A percentile compares a stretch with the other conserved stretches of the same genome.
These are phyloP conservation scores for Eurois occulta DNA, from an alignment of 2,888 invertebrate species.

Conservation along the genomic window DNA sequence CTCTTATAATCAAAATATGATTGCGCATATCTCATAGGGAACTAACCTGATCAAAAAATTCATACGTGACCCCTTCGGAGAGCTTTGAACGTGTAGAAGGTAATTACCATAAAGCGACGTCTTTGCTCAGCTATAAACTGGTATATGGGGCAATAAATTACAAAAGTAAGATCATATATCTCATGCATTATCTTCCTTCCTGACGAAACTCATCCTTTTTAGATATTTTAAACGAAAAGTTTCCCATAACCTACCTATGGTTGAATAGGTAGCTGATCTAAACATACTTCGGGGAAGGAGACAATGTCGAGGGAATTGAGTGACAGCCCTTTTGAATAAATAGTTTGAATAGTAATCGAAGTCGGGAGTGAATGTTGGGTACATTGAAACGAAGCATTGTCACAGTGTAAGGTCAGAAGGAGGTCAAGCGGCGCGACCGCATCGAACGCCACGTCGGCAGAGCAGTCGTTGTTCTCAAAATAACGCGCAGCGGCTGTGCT, in stretches of 20 bases:
- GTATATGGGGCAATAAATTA: conserved; percentile 61
- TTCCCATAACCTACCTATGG: conserved; percentile 8
- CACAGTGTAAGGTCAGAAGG: conserved; percentile 70
- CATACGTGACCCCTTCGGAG: conserved; percentile 58
- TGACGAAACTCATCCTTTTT: conserved; percentile 28
- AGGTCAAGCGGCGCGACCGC: conserved; percentile 76
- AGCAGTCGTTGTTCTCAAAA: conserved; percentile 84
- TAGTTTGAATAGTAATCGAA: conserved; percentile 50
- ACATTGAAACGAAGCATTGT: conserved; percentile 59
- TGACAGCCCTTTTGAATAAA: conserved; percentile 50
- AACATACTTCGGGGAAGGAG: background rate
- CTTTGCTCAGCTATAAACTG: conserved; percentile 64
- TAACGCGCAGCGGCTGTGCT: conserved; percentile 84
- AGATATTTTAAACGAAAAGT: conserved; percentile 25
- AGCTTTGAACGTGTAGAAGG: conserved; percentile 57
- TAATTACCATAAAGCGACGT: conserved; percentile 66
- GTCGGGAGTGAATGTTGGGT: conserved; percentile 35
- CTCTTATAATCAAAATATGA: conserved; percentile 43
- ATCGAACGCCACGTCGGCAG: conserved; percentile 70
- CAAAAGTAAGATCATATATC: conserved; percentile 58
- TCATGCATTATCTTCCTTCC: conserved; percentile 52
- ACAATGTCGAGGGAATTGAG: conserved; percentile 21
- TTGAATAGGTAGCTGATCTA: conserved; percentile 4
- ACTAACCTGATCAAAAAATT: conserved; percentile 61
- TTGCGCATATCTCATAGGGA: conserved; percentile 29